phyloP scores from a whole-genome alignment of 2,888 invertebrate genomes.

The Ypsolopha scabrella region DNA sequence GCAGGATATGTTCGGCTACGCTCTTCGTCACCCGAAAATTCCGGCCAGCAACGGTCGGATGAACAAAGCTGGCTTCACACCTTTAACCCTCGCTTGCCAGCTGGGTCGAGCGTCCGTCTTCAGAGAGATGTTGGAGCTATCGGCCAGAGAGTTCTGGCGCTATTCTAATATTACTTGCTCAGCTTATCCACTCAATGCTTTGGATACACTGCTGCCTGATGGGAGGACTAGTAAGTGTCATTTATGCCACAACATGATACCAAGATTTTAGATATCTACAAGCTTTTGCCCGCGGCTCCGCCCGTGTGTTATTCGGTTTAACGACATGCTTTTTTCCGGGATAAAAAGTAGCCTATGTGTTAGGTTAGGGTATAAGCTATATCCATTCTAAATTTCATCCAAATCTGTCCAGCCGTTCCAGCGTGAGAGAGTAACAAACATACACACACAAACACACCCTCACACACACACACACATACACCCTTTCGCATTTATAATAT shows the following conservation, averaged over 20 bases:
- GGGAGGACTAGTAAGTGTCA: slow-evolving; percentile 88
- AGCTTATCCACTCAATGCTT: slow-evolving; percentile 94
- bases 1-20: slow-evolving; percentile 98
- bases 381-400: too few species aligned
- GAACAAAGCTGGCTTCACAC: slow-evolving; percentile 92
- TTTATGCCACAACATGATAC: not conserved
- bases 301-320: too few species aligned
- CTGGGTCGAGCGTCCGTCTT: slow-evolving; percentile 97
- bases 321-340: too few species aligned
- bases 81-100: slow-evolving; percentile 95
- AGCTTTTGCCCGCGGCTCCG: too few species aligned
- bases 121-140: slow-evolving; percentile 97
- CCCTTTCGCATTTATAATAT: not conserved
- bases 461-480: too few species aligned
- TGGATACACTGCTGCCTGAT: slow-evolving; percentile 95
- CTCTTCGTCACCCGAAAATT: slow-evolving; percentile 91
- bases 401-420: too few species aligned
- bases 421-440: too few species aligned
- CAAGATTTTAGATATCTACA: not conserved
- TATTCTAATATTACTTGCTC: slow-evolving; percentile 99
- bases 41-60: slow-evolving; percentile 93
- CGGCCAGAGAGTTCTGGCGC: slow-evolving; percentile 96
- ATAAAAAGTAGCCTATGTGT: too few species aligned
- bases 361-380: too few species aligned
- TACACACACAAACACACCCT: too few species aligned